Base-by-base conservation (phyloP, 2,888 invertebrate genomes). In the Netelia virgata region DNA sequence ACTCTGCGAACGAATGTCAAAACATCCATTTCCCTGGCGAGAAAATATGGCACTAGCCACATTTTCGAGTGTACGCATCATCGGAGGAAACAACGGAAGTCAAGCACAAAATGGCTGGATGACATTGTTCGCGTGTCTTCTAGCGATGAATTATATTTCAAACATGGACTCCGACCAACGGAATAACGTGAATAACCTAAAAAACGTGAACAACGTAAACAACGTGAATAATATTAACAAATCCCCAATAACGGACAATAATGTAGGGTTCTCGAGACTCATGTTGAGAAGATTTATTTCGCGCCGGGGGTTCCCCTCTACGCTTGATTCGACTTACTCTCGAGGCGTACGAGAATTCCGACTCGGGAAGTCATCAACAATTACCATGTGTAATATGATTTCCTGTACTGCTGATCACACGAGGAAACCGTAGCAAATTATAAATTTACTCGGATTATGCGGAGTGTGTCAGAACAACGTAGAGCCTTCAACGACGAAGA, bases 111-210 rank as follows among this genome's bases (percentile, higher is more conserved):
- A 98, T 99, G 99, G 98, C 99, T 1, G 23, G 83, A 98, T 99
- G 99, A 99, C 99, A 3, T 98, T 99, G 88, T 99, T 99, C 95
- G 99, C 99, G 41, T 99, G 99, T 93, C 96, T 99, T 91, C 99
- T 99, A 99, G 98, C 98, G 41, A 96, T 98, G 91, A 99, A 99
- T 95, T 98, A 98, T 94, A 96, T 98, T 91, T 98, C 98, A 87
- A 96, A 97, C 92, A 97, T 97, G 97, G 97, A 97, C 93, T 92
- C 92, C 11, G 87, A 88, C 20, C 90, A 91, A 83, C 91, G 91
- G 79, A 91, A 90, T 78, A 91, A 92, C 85, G 90, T 91, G 74
- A 88, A 90, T 63, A 90, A 91, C 80, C 87, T 90, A 10, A 86
- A 79, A 50, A 87, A 88, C 80, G 78, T 83, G 1, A 86, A 87